Conservation (phyloP, 1,140 invertebrate species). For the Steinernema khuongi region DNA sequence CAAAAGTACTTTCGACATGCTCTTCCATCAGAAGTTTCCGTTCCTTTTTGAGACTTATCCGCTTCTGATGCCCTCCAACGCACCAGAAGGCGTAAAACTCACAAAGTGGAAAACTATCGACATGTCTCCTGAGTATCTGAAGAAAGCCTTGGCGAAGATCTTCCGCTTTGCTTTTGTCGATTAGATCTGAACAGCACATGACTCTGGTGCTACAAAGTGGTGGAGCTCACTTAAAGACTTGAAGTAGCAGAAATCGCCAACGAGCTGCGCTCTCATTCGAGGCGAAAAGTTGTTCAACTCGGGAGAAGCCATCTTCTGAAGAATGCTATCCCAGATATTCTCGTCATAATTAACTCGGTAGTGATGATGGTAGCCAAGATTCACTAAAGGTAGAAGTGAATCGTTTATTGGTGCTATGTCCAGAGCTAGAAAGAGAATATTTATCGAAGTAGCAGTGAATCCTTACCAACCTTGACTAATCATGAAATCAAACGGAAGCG, state of each 20-base stretch:
- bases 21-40: not conserved
- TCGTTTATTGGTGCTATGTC: not conserved
- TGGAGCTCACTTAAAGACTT: not conserved
- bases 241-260: not conserved
- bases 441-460: too few species aligned
- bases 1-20: not conserved
- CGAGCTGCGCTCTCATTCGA: not conserved
- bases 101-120: not conserved
- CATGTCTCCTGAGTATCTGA: slow-evolving; percentile 19
- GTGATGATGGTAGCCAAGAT: not conserved
- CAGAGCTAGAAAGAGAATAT: not conserved
- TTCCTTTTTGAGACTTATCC: not conserved
- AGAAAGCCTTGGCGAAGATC: slow-evolving; percentile 19
- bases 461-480: not conserved
- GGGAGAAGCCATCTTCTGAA: not conserved
- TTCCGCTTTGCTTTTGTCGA: not conserved
- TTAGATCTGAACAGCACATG: not conserved
- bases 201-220: not conserved
- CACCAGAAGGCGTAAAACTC: slow-evolving; percentile 4
- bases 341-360: not conserved
- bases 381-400: not conserved
- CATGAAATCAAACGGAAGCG: not conserved
- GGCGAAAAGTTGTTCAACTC: not conserved
- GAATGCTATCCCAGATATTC: not conserved
- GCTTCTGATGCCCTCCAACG: not conserved